phyloP scores from a whole-genome alignment of 2,113 vertebrate species.

The Tragulus kanchil region DNA sequence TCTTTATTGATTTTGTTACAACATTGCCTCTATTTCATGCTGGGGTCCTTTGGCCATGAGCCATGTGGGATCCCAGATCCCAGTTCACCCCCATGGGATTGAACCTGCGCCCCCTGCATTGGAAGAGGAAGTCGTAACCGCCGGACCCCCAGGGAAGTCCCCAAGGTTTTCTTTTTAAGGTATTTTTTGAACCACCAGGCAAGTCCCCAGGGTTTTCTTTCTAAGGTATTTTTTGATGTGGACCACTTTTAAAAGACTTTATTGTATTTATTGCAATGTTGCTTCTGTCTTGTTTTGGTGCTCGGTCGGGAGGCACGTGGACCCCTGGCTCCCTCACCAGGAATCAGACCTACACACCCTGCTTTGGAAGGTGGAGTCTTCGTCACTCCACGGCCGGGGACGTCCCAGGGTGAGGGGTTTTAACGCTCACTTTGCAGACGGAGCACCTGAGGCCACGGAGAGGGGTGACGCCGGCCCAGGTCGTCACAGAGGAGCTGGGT shows the following conservation, averaged over 20 bases:
- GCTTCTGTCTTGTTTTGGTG: not conserved
- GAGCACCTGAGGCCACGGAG: not conserved
- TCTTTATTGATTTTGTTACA: not conserved
- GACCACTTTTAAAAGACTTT: not conserved
- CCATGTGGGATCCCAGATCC: no score
- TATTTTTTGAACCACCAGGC: no score
- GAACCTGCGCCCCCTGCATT: no score
- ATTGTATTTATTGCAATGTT: not conserved
- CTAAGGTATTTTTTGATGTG: not conserved
- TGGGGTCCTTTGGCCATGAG: no score
- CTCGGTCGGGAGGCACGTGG: not conserved
- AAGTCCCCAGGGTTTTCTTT: no score
- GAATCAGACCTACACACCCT: fast-evolving
- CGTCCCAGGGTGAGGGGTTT: no score
- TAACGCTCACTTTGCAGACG: not conserved
- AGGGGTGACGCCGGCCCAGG: no score
- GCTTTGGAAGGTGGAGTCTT: not conserved
- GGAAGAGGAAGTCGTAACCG: no score
- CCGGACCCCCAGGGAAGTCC: no score
- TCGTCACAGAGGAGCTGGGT: not conserved
- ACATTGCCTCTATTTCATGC: not conserved
- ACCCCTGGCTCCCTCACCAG: not conserved
- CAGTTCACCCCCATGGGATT: no score
- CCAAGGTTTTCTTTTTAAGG: no score
- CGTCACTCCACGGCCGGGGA: not conserved